Conservation (phyloP, 2,797 vertebrate genomes). For the Chaetodon trifasciatus region DNA sequence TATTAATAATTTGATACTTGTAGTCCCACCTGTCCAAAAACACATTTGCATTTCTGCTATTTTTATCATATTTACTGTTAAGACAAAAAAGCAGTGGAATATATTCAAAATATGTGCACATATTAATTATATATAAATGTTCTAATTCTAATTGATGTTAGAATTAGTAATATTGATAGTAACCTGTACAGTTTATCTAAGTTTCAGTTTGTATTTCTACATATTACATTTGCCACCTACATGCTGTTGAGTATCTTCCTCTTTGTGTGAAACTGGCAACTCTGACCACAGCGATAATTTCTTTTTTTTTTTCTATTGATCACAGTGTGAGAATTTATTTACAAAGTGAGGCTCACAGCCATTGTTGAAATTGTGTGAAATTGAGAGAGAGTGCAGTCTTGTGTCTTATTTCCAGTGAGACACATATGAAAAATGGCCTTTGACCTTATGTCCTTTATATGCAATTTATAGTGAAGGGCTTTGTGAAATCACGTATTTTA, state of each 20-base stretch:
- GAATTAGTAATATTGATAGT: not conserved
- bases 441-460: conserved; percentile 72
- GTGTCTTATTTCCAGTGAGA: conserved; percentile 45
- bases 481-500: conserved; percentile 34
- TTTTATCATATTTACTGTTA: not conserved
- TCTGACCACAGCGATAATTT: conserved; percentile 17
- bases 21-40: conserved; percentile 34
- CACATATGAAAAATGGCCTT: conserved; percentile 65
- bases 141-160: not conserved
- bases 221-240: not conserved
- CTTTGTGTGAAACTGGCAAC: conserved; percentile 27
- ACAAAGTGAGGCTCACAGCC: conserved; percentile 42
- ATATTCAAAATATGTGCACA: not conserved
- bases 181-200: not conserved
- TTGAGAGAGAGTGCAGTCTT: conserved; percentile 29
- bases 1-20: conserved; percentile 60
- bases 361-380: conserved; percentile 49
- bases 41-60: conserved; percentile 7
- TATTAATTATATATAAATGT: not conserved
- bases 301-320: conserved; percentile 2
- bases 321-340: conserved; percentile 41
- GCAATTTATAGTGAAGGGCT: conserved; percentile 43
- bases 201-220: not conserved
- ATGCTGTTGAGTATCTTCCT: conserved; percentile 1
- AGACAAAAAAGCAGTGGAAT: not conserved